Conservation (phyloP, 2,888 invertebrate species). For the Petrolisthes manimaculis region DNA sequence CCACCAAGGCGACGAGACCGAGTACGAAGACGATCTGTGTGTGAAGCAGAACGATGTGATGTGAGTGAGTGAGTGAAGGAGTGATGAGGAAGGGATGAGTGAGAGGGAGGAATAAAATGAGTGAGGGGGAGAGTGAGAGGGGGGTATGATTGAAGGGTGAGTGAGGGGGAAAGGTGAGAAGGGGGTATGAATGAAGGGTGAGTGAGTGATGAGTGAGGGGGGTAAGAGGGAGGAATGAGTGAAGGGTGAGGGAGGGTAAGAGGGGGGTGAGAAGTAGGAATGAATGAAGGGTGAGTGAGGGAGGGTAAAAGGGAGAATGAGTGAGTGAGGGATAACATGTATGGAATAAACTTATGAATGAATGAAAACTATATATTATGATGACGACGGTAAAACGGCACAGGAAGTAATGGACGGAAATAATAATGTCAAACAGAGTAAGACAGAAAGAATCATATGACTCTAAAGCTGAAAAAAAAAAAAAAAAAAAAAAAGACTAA, state of each 20-base stretch:
- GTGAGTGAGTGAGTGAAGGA: neutral
- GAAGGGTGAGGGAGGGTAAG: neutral
- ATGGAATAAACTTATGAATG: no score
- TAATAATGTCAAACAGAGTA: no score
- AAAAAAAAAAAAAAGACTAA: no score
- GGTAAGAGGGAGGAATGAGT: neutral
- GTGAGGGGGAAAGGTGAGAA: neutral
- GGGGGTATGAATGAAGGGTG: no score
- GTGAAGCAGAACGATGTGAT: neutral
- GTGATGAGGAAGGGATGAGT: no score
- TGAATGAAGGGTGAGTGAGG: neutral
- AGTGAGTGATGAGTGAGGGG: neutral
- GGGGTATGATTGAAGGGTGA: constrained; percentile 27
- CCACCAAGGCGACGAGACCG: neutral
- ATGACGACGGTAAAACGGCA: no score
- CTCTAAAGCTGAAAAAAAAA: no score
- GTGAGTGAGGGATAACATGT: no score
- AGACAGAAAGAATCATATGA: no score
- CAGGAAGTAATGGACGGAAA: neutral
- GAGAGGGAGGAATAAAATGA: no score
- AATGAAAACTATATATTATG: no score
- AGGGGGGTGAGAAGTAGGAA: neutral
- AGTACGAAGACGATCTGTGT: neutral
- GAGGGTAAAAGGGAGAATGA: neutral
- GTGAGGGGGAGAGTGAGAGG: constrained; percentile 33